Base-by-base conservation (phyloP, 2,888 invertebrate genomes). In the Caenorhabditis sp. region DNA sequence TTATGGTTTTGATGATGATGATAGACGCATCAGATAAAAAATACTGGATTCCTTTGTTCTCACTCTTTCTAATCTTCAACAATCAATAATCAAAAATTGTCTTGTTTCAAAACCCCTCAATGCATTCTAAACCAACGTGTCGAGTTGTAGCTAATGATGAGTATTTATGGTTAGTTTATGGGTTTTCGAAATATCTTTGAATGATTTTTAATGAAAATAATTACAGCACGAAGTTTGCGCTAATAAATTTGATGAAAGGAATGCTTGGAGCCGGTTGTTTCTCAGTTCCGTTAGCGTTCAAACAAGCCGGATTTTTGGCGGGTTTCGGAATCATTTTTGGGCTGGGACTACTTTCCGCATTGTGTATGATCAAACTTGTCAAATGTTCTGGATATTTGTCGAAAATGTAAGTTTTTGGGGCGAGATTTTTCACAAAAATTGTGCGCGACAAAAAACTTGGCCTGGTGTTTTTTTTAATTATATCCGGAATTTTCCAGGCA, bases 181-280 rank as follows among this genome's bases (percentile, higher is more conserved):
- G 43, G 17, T 3, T 5, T 43, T 51, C 23, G 5, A 21, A 23
- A 1, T n/a, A 3, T 8, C 10, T n/a, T n/a, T n/a, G n/a, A 50
- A 50, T 4, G 19, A 3, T 4, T 4, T 8, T 4, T 8, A n/a
- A 50, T 8, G 17, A 10, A 43, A 5, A 5, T 3, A 12, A 5
- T 74, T 81, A 73, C 70, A 82, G 82, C 58, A 74, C 81, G 2
- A 76, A 72, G 19, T 74, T 76, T 51, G 83, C 82, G 0, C 63
- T 84, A 43, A 73, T 83, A 65, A 84, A 85, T 62, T 71, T 85
- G 24, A 69, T 86, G 61, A 85, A 84, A 51, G 84, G 84, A 50
- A 85, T 85, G 84, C 78, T 85, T 49, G 85, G 85, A 4, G 84
- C 85, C 1, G 85, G 85, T 19, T 85, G 85, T 67, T 77, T 85